Percentiles rank a stretch among this genome's conserved stretches.
phyloP scores from a whole-genome alignment of 2,113 vertebrate species.

The Pelecanus crispus region DNA sequence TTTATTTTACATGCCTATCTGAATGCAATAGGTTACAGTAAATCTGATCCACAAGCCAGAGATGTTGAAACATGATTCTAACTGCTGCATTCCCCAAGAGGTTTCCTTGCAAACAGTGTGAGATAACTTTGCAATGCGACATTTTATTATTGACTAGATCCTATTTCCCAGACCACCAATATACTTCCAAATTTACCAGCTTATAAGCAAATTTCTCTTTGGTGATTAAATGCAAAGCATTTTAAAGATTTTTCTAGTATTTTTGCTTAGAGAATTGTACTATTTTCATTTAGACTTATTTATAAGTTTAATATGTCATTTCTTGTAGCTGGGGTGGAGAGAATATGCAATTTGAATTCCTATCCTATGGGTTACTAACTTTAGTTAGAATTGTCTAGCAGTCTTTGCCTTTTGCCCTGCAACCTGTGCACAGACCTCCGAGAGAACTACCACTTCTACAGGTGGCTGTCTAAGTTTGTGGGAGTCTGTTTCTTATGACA shows the following conservation, averaged over 20 bases:
- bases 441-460: not conserved
- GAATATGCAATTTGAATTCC: not conserved
- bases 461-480: not conserved
- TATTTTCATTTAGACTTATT: not conserved
- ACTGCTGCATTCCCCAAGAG: not conserved
- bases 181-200: not conserved
- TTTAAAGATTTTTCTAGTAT: not conserved
- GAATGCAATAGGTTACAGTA: not conserved
- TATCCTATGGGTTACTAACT: not conserved
- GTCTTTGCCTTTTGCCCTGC: not conserved
- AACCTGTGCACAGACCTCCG: not conserved
- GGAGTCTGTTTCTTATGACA: not conserved
- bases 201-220: not conserved
- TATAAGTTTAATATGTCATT: not conserved
- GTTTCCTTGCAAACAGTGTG: not conserved
- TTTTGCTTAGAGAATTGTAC: not conserved
- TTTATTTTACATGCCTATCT: not conserved
- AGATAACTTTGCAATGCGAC: not conserved
- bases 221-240: not conserved
- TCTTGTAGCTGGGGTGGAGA: not conserved
- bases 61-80: not conserved
- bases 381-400: not conserved
- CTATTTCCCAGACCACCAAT: not conserved
- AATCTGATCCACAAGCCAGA: not conserved
- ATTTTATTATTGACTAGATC: not conserved